These are phyloP conservation scores for Caenorhabditis sp. DNA, from an alignment of 2,888 invertebrate genomes.

Conservation along the genomic window DNA sequence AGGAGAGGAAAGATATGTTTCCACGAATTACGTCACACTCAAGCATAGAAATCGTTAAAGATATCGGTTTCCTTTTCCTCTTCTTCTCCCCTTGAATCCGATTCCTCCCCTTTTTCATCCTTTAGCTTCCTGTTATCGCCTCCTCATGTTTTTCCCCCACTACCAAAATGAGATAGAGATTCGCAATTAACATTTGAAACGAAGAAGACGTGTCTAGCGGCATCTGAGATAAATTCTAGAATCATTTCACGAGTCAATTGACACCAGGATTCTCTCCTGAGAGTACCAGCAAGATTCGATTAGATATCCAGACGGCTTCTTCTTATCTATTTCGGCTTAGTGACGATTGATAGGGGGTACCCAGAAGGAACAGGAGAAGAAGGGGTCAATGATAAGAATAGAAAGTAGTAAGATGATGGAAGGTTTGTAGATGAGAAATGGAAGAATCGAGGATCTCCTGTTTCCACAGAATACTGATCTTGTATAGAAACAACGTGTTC, in stretches of 20 bases:
- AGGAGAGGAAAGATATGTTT: neutral
- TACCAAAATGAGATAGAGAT: conserved; percentile 36
- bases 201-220: neutral
- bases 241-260: conserved; percentile 41
- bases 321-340: conserved; percentile 29
- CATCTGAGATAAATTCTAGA: conserved; percentile 10
- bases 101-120: conserved; percentile 3
- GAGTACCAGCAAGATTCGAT: conserved; percentile 23
- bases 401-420: neutral
- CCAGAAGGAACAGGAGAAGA: neutral
- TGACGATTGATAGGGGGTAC: neutral
- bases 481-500: no score
- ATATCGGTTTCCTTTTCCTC: neutral
- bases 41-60: conserved; percentile 26
- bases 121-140: conserved; percentile 30
- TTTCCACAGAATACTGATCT: no score
- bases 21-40: conserved; percentile 35
- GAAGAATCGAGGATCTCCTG: neutral
- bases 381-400: neutral
- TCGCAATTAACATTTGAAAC: conserved; percentile 30
- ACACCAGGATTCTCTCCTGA: conserved; percentile 15
- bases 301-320: conserved; percentile 12
- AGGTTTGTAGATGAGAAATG: neutral
- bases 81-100: neutral
- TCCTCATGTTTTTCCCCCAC: conserved; percentile 16